Evolutionary conservation across 1,140 invertebrate species (phyloP), one percentile per base, ranked within the genome.

Genomic region (Neodiprion virginianus): DNA sequence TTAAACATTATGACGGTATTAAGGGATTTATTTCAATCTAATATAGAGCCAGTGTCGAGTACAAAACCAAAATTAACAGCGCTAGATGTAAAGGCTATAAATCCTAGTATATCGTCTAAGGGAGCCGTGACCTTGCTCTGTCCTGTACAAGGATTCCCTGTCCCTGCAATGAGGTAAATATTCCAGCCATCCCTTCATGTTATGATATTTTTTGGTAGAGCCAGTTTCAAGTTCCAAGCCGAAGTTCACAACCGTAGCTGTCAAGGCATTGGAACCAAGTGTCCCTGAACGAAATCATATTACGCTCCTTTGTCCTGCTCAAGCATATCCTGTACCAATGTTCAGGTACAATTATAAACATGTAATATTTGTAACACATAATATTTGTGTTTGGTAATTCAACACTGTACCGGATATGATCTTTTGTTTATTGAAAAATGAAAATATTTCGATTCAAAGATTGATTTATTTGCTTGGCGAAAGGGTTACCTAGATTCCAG

Each of bases 71-170:
- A 90, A 83, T 86, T 91, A 79, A 89, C 89, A 14, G 86, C 86
- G 48, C 72, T 89, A 80, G 88, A 89, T 74, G 85, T 89, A 67
- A 88, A 88, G 77, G 87, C 87, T 40, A 88, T 83, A 7, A 88
- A 87, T 74, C 86, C 88, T 48, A 77, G 75, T 67, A 74, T 84
- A 72, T 73, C 76, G 74, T 77, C 75, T 28, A 76, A 65, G 70
- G 75, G 76, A 5, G 72, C 91, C 88, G 68, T 88, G 84, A 83
- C 90, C 84, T 78, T 96, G 75, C 89, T 94, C 72, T 95, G 94
- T 86, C 91, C 89, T 49, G 91, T 89, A 17, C 90, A 91, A 81
- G 90, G 90, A 53, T 90, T 86, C 79, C 91, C 91, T 28, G 80
- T 88, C 23, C 90, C 90, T 67, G 81, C 83, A 75, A 87, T 88